Percentiles rank a stretch among this genome's conserved stretches.
These are phyloP conservation scores for Cataglyphis altisquamis DNA, from an alignment of 2,888 invertebrate genomes.

Conservation along the genomic window DNA sequence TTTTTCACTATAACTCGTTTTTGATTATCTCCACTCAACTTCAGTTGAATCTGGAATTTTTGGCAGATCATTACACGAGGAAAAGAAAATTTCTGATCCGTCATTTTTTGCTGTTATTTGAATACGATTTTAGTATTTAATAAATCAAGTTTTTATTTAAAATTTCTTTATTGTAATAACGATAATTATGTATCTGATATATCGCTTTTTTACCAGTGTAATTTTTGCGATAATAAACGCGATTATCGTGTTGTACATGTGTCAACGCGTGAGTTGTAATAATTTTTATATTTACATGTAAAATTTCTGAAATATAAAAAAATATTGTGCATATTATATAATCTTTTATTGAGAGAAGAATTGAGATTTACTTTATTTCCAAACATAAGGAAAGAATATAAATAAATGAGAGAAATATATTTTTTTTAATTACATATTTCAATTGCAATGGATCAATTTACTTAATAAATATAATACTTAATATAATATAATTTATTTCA, in stretches of 20 bases:
- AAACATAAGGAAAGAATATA: not conserved
- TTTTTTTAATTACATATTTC: not conserved
- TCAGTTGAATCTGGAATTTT: conserved; percentile 19
- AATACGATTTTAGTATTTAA: conserved; percentile 19
- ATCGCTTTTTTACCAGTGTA: conserved; percentile 77
- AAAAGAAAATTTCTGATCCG: conserved; percentile 20
- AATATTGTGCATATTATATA: not conserved
- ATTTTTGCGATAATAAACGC: conserved; percentile 76
- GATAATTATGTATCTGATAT: conserved; percentile 73
- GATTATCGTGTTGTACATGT: conserved; percentile 74
- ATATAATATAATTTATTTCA: not conserved
- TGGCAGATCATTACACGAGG: not conserved
- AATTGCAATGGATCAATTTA: not conserved
- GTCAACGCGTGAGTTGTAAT: conserved; percentile 77
- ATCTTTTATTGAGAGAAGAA: not conserved
- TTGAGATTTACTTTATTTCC: not conserved
- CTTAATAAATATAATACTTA: no score
- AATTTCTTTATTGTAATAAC: not conserved
- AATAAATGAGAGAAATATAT: conserved; percentile 6
- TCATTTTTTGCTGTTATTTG: not conserved
- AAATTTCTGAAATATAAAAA: not conserved
- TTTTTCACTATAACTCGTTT: not conserved
- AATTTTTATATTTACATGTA: not conserved
- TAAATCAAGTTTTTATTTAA: not conserved
- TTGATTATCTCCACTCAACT: not conserved